Evolutionary conservation across 2,113 vertebrate species (phyloP), one percentile per base, ranked within the genome.

Genomic region (Pluvialis apricaria): DNA sequence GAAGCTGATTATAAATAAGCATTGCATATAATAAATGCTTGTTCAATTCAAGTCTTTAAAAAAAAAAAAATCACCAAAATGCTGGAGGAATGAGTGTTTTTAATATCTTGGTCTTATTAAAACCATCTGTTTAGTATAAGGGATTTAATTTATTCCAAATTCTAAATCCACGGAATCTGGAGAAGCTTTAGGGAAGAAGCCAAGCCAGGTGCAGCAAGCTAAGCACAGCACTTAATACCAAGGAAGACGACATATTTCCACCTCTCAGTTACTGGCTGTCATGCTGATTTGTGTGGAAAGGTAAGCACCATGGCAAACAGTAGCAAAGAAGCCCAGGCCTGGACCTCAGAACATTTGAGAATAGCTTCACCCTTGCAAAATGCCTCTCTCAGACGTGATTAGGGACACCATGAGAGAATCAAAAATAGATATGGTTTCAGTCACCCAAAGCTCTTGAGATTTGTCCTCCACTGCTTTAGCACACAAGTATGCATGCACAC

Each of bases 301-400:
- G 16, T 44, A 82, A 85, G 38, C 29, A 71, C 5, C 38, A 31
- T 3, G 12, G 34, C n/a, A 79, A 85, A 68, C 3, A 65, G 29
- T 6, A 76, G 24, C 9, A 57, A 68, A 68, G 32, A 36, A 82
- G 4, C 4, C 6, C 40, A 73, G 28, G 4, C 16, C 9, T 78
- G 18, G 34, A 68, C 24, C 15, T 78, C 14, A 52, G 20, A 61
- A 69, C 1, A 16, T n/a, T 32, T 79, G 29, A 79, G 17, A 64
- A 64, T 5, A 88, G 6, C 7, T 91, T 81, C 18, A 52, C 4
- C 16, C 19, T 62, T 42, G 11, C 9, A 62, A 93, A 85, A 45
- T 19, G 6, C 21, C 52, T 52, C 42, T 86, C 38, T 34, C 47
- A 40, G 26, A 36, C 0, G 0, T 68, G 31, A 40, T 24, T 34